These are phyloP conservation scores for Enteromius afrohamiltoni DNA, from an alignment of 2,797 vertebrate genomes.

Conservation along the genomic window DNA sequence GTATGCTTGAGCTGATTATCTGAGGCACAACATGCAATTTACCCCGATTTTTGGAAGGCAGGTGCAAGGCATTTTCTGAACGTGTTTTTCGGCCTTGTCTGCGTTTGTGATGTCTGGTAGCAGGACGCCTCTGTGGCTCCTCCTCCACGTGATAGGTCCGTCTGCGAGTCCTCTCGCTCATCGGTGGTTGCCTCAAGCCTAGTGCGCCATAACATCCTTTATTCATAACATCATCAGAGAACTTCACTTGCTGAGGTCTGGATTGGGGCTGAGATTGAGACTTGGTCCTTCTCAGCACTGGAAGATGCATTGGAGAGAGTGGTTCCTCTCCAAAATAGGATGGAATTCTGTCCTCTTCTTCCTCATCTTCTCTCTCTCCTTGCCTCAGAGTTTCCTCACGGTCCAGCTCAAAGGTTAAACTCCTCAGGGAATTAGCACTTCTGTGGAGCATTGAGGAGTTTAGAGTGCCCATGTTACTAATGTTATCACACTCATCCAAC, in stretches of 20 bases:
- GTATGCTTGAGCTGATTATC: conserved; percentile 70
- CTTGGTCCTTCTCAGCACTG: conserved; percentile 89
- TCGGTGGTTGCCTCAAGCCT: conserved; percentile 84
- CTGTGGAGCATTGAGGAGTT: conserved; percentile 94
- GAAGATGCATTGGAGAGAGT: conserved; percentile 81
- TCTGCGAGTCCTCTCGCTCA: conserved; percentile 91
- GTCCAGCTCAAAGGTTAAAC: conserved; percentile 83
- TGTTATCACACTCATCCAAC: conserved; percentile 88
- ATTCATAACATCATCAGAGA: conserved; percentile 94
- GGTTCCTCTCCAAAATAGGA: conserved; percentile 72
- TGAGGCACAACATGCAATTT: conserved; percentile 83
- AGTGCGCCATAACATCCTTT: conserved; percentile 84
- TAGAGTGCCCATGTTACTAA: conserved; percentile 96
- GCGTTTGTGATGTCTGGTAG: conserved; percentile 77
- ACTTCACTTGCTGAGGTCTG: conserved; percentile 92
- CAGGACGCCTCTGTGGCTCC: conserved; percentile 74
- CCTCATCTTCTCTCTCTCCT: conserved; percentile 62
- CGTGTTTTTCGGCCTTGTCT: conserved; percentile 87
- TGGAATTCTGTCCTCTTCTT: conserved; percentile 58
- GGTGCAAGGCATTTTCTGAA: conserved; percentile 92
- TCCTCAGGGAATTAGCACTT: conserved; percentile 88
- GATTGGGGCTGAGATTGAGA: conserved; percentile 89
- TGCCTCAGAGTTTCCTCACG: conserved; percentile 68
- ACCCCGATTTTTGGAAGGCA: conserved; percentile 82
- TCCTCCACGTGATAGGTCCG: conserved; percentile 85